A percentile compares a stretch with the other conserved stretches of the same genome.
phyloP scores from a whole-genome alignment of 1,140 invertebrate species.

The Leptinotarsa texana region DNA sequence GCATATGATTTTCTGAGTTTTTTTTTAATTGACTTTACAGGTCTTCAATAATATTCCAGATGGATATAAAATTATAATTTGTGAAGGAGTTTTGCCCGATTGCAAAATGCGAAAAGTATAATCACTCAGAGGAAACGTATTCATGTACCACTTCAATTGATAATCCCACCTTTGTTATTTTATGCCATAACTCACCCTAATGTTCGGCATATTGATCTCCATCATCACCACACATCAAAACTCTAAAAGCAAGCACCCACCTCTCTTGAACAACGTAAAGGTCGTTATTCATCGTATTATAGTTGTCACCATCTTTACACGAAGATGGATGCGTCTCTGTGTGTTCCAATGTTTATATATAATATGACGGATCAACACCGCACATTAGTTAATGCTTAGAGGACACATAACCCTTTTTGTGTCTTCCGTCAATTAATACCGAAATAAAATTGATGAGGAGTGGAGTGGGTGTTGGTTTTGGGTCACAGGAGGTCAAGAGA shows the following conservation, averaged over 20 bases:
- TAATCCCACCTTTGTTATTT: too few relatives aligned
- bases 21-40: too few relatives aligned
- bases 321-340: constrained; percentile 22
- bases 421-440: constrained; percentile 20
- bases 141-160: too few relatives aligned
- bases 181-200: too few relatives aligned
- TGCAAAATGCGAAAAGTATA: too few relatives aligned
- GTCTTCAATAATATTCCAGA: too few relatives aligned
- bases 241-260: background rate
- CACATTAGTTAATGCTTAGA: constrained; percentile 13
- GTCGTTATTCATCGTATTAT: constrained; percentile 26
- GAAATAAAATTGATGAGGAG: constrained; percentile 14
- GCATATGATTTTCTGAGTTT: too few relatives aligned
- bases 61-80: too few relatives aligned
- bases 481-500: too few relatives aligned
- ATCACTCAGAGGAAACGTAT: too few relatives aligned
- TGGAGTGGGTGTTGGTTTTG: background rate
- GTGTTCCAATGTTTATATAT: constrained; percentile 25
- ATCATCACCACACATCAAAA: background rate
- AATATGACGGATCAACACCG: constrained; percentile 16
- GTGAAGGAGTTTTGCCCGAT: too few relatives aligned
- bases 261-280: constrained; percentile 7
- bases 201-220: too few relatives aligned
- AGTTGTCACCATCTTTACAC: constrained; percentile 18
- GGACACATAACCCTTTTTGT: constrained; percentile 15